Conservation (phyloP, 1,140 invertebrate species). For the Leptestheria dahalacensis region DNA sequence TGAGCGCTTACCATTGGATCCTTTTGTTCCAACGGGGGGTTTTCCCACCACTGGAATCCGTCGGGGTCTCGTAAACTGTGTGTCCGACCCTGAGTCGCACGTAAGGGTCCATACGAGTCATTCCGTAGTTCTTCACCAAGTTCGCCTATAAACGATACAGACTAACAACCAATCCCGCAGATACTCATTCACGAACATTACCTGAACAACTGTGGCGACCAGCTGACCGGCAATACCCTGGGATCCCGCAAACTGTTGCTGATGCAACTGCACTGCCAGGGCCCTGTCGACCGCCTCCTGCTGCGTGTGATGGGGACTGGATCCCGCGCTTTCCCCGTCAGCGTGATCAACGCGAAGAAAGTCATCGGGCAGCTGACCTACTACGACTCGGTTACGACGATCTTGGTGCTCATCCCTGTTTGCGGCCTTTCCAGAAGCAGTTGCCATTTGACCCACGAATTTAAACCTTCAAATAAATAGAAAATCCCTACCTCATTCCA, state of each 20-base stretch:
- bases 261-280: slow-evolving; percentile 14
- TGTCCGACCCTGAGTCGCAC: slow-evolving; percentile 81
- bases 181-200: too few relatives aligned
- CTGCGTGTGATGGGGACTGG: not conserved
- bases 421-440: not conserved
- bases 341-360: slow-evolving; percentile 14
- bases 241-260: slow-evolving; percentile 20
- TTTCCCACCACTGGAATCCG: slow-evolving; percentile 85
- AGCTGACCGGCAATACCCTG: slow-evolving; percentile 53
- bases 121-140: slow-evolving; percentile 88
- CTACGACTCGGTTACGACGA: not conserved
- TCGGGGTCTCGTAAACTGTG: slow-evolving; percentile 86
- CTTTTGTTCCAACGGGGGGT: slow-evolving; percentile 90
- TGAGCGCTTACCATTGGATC: slow-evolving; percentile 56
- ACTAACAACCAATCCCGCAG: slow-evolving; percentile 12
- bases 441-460: not conserved
- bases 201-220: slow-evolving; percentile 66
- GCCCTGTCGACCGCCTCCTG: slow-evolving; percentile 14
- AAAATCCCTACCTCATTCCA: not conserved
- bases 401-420: not conserved
- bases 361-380: slow-evolving; percentile 14
- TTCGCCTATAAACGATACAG: slow-evolving; percentile 58
- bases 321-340: not conserved
- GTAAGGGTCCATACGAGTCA: slow-evolving; percentile 92
- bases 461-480: not conserved